phyloP scores from a whole-genome alignment of 1,140 invertebrate genomes.

The Camponotus floridanus region DNA sequence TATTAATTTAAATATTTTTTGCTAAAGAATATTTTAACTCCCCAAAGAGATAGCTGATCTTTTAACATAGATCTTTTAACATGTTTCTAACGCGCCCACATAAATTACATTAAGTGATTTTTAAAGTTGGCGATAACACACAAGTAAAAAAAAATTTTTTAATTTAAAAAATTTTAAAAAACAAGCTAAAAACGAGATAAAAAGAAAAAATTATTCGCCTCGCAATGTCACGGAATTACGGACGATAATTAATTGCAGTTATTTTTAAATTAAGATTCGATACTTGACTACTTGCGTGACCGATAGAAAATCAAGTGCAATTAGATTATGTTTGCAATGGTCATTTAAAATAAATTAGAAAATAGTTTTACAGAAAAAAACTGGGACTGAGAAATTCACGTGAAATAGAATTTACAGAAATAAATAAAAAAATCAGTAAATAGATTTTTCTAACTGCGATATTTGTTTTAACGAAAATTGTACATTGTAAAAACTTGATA shows the following conservation, averaged over 20 bases:
- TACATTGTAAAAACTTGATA: background rate
- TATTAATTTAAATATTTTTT: slow-evolving; percentile 47
- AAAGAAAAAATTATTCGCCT: background rate
- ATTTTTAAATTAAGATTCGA: slow-evolving; percentile 7
- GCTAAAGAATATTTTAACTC: background rate
- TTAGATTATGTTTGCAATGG: background rate
- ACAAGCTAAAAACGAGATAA: background rate
- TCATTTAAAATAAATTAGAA: slow-evolving; percentile 5
- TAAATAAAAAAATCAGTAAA: background rate
- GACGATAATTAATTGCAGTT: background rate
- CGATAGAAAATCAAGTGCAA: background rate
- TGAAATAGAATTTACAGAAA: background rate
- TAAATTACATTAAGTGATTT: slow-evolving; percentile 14
- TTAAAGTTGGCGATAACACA: background rate
- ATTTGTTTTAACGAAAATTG: background rate
- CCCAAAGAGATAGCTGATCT: background rate
- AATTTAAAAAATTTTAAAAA: background rate
- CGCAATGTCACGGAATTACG: background rate
- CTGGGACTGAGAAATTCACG: background rate
- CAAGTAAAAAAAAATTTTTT: no score
- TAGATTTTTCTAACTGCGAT: background rate
- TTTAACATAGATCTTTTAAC: no score
- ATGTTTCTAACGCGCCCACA: background rate
- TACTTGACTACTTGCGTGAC: background rate
- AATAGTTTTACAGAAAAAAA: background rate